Evolutionary conservation across 2,797 vertebrate genomes (phyloP), one percentile per base, ranked within the genome.

Genomic region (Chloroceryle inda): DNA sequence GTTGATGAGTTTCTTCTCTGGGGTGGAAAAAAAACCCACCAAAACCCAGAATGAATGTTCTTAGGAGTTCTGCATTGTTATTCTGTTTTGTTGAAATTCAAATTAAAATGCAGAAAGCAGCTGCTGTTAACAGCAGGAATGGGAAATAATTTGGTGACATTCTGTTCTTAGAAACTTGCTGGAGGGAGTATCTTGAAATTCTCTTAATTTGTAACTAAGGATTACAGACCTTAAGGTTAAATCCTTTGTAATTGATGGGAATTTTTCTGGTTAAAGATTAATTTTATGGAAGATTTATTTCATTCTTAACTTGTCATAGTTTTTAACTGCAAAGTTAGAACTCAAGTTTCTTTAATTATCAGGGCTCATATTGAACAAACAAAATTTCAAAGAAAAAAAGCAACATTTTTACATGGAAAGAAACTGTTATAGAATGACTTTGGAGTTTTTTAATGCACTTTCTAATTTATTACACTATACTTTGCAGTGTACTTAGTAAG

Each of bases 391-490:
- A 56, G 20, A 23, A 44, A 50, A 73, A 73, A 75, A 18, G 19
- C 37, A 93, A 2, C 14, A n/a, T 26, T 79, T 83, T 79, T 66
- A 76, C 20, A 62, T 16, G 29, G 55, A 66, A 66, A 53, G 6
- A 3, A 19, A 21, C 16, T 67, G 66, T 31, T 42, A 14, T 20
- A 0, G 22, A 80, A 74, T 59, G 72, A 33, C 9, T 71, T 64
- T 0, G 2, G 6, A 0, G 2, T 3, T 68, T 74, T 45, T 31
- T 53, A 27, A 17, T 16, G 11, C n/a, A 75, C 42, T 52, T 78
- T 72, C 16, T 42, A 59, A 23, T 33, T 42, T 12, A 5, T 61
- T 75, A 40, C 20, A 15, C 13, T 14, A 9, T 40, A n/a, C 8
- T 58, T 61, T 72, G 26, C 23, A 15, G 11, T 9, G 11, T 35